Base-by-base conservation (phyloP, 2,888 invertebrate species). In the Tachina lurida region DNA sequence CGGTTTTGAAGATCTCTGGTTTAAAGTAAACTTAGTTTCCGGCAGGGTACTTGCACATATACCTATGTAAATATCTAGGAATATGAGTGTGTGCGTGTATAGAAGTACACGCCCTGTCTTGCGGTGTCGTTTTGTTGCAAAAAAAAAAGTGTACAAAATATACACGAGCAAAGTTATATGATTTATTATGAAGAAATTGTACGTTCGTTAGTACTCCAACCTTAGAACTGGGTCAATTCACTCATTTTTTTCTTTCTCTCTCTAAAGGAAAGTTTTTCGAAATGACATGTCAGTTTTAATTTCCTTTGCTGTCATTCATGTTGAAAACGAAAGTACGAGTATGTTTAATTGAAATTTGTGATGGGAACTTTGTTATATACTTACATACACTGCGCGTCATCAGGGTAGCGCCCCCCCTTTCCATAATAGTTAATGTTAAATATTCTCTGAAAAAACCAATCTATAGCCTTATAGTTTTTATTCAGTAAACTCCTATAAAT, bases 131-230 rank as follows among this genome's bases (percentile, higher is more conserved):
- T 52, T 41, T 76, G 70, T 67, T 65, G 13, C n/a, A 39, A 71
- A 56, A 8, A 56, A 8, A 63, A 58, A 67, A 19, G 9, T 22
- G 41, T 1, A 13, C 41, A 15, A 8, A 45, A 22, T 0, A 54
- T 15, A 39, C 17, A 17, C 12, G 9, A 31, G 13, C 22, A 43
- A 52, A 17, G 41, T 68, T 70, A 49, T 71, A 54, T 71, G 82
- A 76, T 76, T 77, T 77, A 83, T 77, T 63, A 58, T 77, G 52
- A 71, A 71, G 39, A 39, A 77, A 76, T 49, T 31, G 15, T 41
- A 60, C 12, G 43, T 75, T 54, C 58, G 62, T 52, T 31, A 62
- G 71, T 62, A 22, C 17, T 17, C 13, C 3, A 63, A 22, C 45
- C 19, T 63, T 13, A 52, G 52, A 80, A 80, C 45, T 73, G 52